Evolutionary conservation across 2,888 invertebrate genomes (phyloP), one percentile per base, ranked within the genome.

Genomic region (Synanthedon formicaeformis): DNA sequence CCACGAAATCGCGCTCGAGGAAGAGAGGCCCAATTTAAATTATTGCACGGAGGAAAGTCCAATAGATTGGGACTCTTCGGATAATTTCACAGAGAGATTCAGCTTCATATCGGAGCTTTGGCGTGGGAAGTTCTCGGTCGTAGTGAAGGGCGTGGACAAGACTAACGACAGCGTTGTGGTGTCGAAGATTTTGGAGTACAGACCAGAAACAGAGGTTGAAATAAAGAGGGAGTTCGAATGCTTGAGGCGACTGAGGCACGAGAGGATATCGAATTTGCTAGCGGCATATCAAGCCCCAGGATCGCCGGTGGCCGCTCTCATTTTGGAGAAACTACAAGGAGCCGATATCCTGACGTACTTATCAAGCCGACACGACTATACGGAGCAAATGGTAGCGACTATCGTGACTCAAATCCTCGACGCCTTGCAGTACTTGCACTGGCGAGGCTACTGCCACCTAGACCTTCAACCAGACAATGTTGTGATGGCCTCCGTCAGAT

Each of bases 381-480:
- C 93, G 0, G 99, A 99, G 78, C 96, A 98, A 78, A 93, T 93
- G 78, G 96, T 98, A 0, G 94, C 96, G 0, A 92, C 92, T 1
- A 93, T 97, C 23, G 90, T 98, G 48, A 90, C 92, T 2, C 98
- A 99, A 85, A 84, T 96, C 0, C 81, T 97, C 54, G 96, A 97
- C 69, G 98, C 93, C 1, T 84, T 98, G 1, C 97, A 98, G 79
- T 99, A 97, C 78, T 86, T 99, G 48, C 98, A 99, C 78, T 97
- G 97, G 94, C 90, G 96, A 65, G 97, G 97, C 2, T 92, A 92
- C 61, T 94, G 94, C 63, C 96, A 97, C 75, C 82, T 97, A 57
- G 94, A 97, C 75, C 87, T 98, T 51, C 96, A 98, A 77, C 98
- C 98, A 0, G 97, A 97, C 72, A 99, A 99, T 78, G 91, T 99